phyloP scores from a whole-genome alignment of 2,113 vertebrate species.

The Macquaria australasica region DNA sequence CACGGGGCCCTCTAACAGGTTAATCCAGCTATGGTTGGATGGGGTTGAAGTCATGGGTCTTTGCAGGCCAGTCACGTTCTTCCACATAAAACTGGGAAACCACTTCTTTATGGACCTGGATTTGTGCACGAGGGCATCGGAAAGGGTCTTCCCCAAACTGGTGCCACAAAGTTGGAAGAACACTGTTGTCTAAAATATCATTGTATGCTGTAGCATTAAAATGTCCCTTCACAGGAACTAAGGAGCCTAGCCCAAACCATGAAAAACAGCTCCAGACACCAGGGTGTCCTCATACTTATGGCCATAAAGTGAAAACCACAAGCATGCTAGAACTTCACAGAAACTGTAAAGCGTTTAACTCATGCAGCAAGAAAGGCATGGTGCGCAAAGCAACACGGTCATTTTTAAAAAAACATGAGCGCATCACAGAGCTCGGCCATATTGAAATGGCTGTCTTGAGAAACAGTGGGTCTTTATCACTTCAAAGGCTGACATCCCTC shows the following conservation, averaged over 20 bases:
- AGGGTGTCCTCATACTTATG: conserved; percentile 23
- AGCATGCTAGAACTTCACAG: conserved; percentile 33
- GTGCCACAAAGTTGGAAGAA: background rate
- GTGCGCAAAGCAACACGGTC: conserved; percentile 58
- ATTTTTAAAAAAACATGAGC: conserved; percentile 72
- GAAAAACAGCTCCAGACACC: background rate
- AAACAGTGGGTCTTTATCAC: conserved; percentile 78
- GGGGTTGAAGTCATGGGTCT: background rate
- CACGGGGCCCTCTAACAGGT: background rate
- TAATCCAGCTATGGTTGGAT: conserved; percentile 1
- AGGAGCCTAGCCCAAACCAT: background rate
- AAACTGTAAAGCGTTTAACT: conserved; percentile 38
- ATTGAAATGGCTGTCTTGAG: conserved; percentile 64
- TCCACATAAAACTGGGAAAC: background rate
- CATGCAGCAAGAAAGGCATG: conserved; percentile 32
- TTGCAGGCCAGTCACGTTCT: background rate
- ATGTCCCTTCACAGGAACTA: background rate
- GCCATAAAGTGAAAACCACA: background rate
- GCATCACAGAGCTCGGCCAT: conserved; percentile 71
- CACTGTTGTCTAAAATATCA: background rate
- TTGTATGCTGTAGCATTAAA: background rate
- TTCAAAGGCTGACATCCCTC: conserved; percentile 77
- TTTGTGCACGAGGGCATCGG: background rate
- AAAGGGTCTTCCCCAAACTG: background rate
- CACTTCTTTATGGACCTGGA: background rate